Evolutionary conservation across 1,140 invertebrate species (phyloP), one percentile per base, ranked within the genome.

Genomic region (Leptestheria dahalacensis): DNA sequence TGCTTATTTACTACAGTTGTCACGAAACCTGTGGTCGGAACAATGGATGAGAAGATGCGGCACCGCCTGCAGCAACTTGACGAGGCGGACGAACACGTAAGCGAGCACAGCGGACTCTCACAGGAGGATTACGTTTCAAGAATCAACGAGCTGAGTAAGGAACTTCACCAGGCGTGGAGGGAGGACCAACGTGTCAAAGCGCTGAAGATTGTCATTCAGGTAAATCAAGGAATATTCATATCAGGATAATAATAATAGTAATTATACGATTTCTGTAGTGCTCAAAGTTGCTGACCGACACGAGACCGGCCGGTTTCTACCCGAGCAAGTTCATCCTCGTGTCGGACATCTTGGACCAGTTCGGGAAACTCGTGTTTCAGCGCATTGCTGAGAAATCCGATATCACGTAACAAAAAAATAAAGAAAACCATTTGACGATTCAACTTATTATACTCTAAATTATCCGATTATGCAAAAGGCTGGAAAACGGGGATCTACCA

Each of bases 281-380:
- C 76, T 87, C 91, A 21, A 96, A 97, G 76, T 74, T 97, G 64
- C 73, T 97, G 24, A 82, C 85, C 4, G 90, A 96, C 69, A 87
- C 86, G 15, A 83, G 81, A 63, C 90, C 88, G 0, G 82, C 94
- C 66, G 84, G 85, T 65, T 97, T 97, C 75, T 98, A 97, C 79
- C 94, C 95, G 0, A 95, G 91, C 73, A 97, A 97, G 78, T 98
- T 93, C 81, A 88, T 95, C 26, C 77, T 97, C 1, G 86, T 97
- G 48, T 95, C 91, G 48, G 93, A 97, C 70, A 91, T 97, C 62
- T 74, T 98, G 51, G 92, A 97, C 70, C 91, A 85, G 67, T 97
- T 98, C 79, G 93, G 93, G 48, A 81, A 84, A 69, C 76, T 97
- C 54, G 91, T 98, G 1, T 95, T 87, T 71, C 82, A 92, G 61